phyloP scores from a whole-genome alignment of 2,797 vertebrate genomes.

The Sebastes aleutianus region DNA sequence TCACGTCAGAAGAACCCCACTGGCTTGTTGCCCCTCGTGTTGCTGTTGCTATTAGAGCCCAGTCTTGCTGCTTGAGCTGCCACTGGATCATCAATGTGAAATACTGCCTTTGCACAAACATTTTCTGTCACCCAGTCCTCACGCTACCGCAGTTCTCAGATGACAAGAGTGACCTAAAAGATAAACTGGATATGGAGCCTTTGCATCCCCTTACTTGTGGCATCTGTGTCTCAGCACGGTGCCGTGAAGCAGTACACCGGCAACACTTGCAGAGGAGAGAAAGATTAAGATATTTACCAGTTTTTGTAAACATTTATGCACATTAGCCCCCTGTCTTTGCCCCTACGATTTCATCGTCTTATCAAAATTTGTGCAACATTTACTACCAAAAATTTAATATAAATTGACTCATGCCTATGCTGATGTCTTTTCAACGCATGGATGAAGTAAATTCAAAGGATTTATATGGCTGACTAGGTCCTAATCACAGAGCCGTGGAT shows the following conservation, averaged over 20 bases:
- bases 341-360: background rate
- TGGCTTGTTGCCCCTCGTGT: background rate
- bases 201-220: constrained; percentile 6
- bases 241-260: background rate
- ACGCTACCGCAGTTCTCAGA: constrained; percentile 22
- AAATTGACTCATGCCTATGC: background rate
- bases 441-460: constrained; percentile 26
- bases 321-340: background rate
- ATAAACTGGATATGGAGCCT: constrained; percentile 6
- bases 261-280: background rate
- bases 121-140: constrained; percentile 34
- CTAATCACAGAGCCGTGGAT: constrained; percentile 15
- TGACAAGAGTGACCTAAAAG: constrained; percentile 39
- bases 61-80: constrained; percentile 34
- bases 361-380: background rate
- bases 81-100: constrained; percentile 39
- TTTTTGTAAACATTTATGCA: background rate
- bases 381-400: background rate
- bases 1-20: background rate
- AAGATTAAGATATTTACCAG: background rate
- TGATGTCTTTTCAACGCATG: background rate
- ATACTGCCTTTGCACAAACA: constrained; percentile 41
- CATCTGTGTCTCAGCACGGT: background rate
- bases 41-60: background rate
- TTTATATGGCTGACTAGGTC: constrained; percentile 22